Base-by-base conservation (phyloP, 2,797 vertebrate genomes). In the Loriculus beryllinus region DNA sequence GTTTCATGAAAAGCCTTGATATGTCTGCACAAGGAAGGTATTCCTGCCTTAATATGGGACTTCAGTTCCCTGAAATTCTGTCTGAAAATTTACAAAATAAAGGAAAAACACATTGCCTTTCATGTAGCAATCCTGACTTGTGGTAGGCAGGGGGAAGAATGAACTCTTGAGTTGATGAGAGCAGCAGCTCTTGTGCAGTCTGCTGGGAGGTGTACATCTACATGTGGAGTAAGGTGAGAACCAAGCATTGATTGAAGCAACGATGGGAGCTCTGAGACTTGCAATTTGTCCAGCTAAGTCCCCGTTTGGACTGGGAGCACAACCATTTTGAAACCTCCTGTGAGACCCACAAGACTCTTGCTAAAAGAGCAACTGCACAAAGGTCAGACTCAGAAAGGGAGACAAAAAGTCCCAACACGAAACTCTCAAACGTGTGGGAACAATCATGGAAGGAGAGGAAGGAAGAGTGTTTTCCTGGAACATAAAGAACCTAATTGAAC, bases 381-480 rank as follows among this genome's bases (percentile, higher is more conserved):
- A 95, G 64, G 67, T 90, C 82, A 92, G 42, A 60, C 22, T 5
- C 63, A 57, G 91, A 87, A 72, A 75, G 16, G 23, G 68, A 85
- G 19, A 33, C 72, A 75, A 82, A 59, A 67, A 49, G 18, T 7
- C 4, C 10, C 6, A 77, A 52, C 23, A 82, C 84, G 56, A 90
- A 94, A 79, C 39, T 57, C 63, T 72, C 67, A 90, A 85, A 90
- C 71, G 86, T 82, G 42, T 79, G 93, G 89, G 93, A 94, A 90
- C 82, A 94, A 51, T 79, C 67, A 68, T 5, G 10, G 60, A 82
- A 78, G 82, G 48, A 90, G 64, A 94, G 96, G 96, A 96, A 96
- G 96, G 88, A 97, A 95, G 84, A 95, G 75, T 20, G 84, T 93
- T 96, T 96, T 96, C 96, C 95, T 90, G 93, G 81, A 92, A 96